Base-by-base conservation (phyloP, 2,888 invertebrate genomes). In the Amaurobius ferox region DNA sequence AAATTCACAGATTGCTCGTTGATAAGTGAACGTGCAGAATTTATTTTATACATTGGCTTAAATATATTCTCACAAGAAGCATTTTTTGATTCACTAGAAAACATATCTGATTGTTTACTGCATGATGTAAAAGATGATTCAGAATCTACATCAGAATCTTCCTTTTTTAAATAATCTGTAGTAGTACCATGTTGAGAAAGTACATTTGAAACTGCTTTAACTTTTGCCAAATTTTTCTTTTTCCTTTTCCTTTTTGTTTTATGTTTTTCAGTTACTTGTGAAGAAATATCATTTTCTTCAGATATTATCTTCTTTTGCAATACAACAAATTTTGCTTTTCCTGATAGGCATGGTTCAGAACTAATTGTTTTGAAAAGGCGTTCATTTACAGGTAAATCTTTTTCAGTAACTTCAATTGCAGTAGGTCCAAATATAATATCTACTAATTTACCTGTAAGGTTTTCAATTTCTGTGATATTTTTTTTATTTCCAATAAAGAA, bases 221-320 rank as follows among this genome's bases (percentile, higher is more conserved):
- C 11, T 23, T 23, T 55, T 5, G 55, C 9, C 6, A 6, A n/a
- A n/a, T n/a, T 23, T 55, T 55, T 55, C 55, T 55, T 55, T 16
- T 55, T 55, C 23, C 23, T 55, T 55, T 55, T 23, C 2, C 16
- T 44, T 11, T 44, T 44, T n/a, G n/a, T n/a, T 35, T 9, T 35
- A 7, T 35, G 5, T 35, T 35, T 35, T 44, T 5, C 9, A 44
- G 44, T 16, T 9, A 2, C 16, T 5, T n/a, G 23, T 23, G 35
- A 35, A 7, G 9, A 35, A 35, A 55, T 2, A 23, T 6, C 32
- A 66, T 30, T 32, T n/a, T n/a, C n/a, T n/a, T n/a, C n/a, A n/a
- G n/a, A n/a, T n/a, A n/a, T n/a, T n/a, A n/a, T n/a, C 26, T 32
- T 55, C 23, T 55, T 66, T 35, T 66, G n/a, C 66, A 32, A 66